Conservation (phyloP, 1,140 invertebrate genomes). For the Wasmannia auropunctata region DNA sequence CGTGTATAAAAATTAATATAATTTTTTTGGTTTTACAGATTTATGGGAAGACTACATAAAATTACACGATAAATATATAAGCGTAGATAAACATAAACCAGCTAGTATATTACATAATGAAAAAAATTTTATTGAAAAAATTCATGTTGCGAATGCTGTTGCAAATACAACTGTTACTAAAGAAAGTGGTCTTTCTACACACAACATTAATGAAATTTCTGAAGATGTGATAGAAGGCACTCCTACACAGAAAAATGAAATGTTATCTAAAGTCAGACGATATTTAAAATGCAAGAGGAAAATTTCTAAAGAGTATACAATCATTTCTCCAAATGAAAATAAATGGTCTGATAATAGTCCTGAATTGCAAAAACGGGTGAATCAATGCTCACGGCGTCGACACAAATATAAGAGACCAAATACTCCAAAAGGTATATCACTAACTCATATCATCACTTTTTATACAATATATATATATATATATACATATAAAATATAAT, state of each 20-base stretch:
- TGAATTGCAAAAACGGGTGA: too few species aligned
- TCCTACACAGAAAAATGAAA: constrained; percentile 42
- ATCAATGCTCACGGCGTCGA: too few species aligned
- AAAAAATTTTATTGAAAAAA: background rate
- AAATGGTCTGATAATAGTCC: background rate
- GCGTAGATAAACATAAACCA: background rate
- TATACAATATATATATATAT: constrained; percentile 39
- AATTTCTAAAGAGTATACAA: background rate
- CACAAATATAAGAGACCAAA: constrained; percentile 76
- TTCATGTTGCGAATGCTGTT: too few species aligned
- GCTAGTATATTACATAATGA: background rate
- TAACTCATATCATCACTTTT: too few species aligned
- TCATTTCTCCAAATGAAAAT: background rate
- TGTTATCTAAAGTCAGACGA: background rate
- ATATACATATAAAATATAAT: background rate
- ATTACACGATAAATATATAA: too few species aligned
- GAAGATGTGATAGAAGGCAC: constrained; percentile 61
- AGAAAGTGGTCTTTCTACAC: background rate
- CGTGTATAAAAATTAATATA: too few species aligned
- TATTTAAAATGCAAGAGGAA: constrained; percentile 34
- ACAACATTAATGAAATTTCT: background rate
- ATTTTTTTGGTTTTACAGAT: too few species aligned
- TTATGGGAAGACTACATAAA: too few species aligned
- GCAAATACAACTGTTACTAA: background rate
- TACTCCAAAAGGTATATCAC: constrained; percentile 83